Percentiles rank a stretch among this genome's conserved stretches.
Conservation (phyloP, 2,888 invertebrate genomes). For the Pyrochroa serraticornis region DNA sequence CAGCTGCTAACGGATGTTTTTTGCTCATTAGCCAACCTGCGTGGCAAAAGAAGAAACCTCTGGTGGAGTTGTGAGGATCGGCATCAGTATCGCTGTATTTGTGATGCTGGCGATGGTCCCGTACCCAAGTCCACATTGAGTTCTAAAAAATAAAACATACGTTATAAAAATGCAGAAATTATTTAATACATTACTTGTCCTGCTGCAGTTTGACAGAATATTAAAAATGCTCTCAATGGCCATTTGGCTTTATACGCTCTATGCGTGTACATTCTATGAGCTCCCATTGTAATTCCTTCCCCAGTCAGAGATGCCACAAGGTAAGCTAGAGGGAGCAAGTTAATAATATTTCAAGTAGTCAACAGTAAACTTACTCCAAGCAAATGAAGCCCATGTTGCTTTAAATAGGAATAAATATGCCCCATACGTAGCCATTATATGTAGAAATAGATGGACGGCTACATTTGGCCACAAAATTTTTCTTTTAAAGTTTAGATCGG, state of each 20-base stretch:
- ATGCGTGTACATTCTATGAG: constrained; percentile 81
- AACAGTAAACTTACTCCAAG: constrained; percentile 55
- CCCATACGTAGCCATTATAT: constrained; percentile 61
- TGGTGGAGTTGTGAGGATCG: constrained; percentile 79
- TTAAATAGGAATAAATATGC: constrained; percentile 43
- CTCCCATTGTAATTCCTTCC: constrained; percentile 80
- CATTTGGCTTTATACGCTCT: constrained; percentile 76
- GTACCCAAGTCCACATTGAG: constrained; percentile 76
- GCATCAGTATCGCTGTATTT: constrained; percentile 77
- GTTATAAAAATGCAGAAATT: too few species aligned
- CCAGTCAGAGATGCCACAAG: constrained; percentile 53
- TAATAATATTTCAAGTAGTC: too few species aligned
- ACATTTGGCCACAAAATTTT: constrained; percentile 69
- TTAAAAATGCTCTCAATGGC: constrained; percentile 67
- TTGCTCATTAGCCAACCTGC: constrained; percentile 83
- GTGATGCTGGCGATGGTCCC: constrained; percentile 83
- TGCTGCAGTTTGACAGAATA: constrained; percentile 72
- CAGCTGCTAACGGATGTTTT: constrained; percentile 78
- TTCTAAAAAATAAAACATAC: constrained; percentile 62
- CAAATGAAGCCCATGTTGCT: constrained; percentile 45
- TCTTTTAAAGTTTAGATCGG: constrained; percentile 59
- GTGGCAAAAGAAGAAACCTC: constrained; percentile 89
- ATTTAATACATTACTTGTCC: constrained; percentile 68
- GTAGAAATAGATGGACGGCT: constrained; percentile 64
- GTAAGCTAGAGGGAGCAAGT: neutral